Evolutionary conservation across 2,888 invertebrate genomes (phyloP), one percentile per base, ranked within the genome.

Genomic region (Cacoxenus indagator): DNA sequence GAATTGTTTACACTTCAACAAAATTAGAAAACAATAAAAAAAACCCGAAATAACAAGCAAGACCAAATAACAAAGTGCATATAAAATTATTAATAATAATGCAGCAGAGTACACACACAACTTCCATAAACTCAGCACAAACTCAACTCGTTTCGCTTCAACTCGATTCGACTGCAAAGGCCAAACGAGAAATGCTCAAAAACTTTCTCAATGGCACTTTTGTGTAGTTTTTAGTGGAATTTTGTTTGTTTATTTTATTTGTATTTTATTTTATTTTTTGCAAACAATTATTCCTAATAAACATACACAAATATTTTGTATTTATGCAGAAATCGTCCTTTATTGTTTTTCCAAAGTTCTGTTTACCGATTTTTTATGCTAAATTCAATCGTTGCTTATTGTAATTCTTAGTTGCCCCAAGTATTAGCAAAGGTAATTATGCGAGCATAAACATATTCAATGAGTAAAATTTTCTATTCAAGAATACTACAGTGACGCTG

Each of bases 21-120:
- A 37, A 8, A 14, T 11, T 14, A 4, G 37, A 37, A 37, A 31
- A 31, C 31, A 31, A 31, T 9, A 37, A 37, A 37, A 2, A 37
- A 37, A 2, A 1, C 8, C 5, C 81, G 82, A 82, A 51, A 37
- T 46, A 31, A 51, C 54, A 57, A 57, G 46, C 37, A 55, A 66
- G 64, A 27, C 37, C 5, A 11, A 11, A 14, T 8, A 37, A 37
- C 37, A 37, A 37, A 37, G 37, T 37, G 37, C 37, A 37, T 37
- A 37, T 14, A 37, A 37, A 37, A 37, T 37, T 37, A 37, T 37
- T 37, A 37, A 37, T 37, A 37, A 37, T 14, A 37, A 37, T 37
- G 37, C 37, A 4, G 37, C 37, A 2, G 37, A 37, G 37, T 14
- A 37, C 37, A 37, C 37, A 37, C 8, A 37, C 8, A 37, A 11